Percentiles rank a stretch among this genome's conserved stretches.
phyloP scores from a whole-genome alignment of 2,113 vertebrate genomes.

The Corvus hawaiiensis region DNA sequence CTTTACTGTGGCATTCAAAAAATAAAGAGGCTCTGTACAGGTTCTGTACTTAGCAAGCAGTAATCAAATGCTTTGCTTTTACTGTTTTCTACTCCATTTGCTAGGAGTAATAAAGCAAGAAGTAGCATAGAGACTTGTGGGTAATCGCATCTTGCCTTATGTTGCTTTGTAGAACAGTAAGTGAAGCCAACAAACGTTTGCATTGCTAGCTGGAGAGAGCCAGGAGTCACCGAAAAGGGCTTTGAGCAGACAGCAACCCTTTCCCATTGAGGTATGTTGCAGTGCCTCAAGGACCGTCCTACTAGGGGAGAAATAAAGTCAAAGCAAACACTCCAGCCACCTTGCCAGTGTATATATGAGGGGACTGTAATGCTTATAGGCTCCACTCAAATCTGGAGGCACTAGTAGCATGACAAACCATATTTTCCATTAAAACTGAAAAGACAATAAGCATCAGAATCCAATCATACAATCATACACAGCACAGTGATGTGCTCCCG shows the following conservation, averaged over 20 bases:
- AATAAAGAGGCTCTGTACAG: not conserved
- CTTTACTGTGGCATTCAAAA: not conserved
- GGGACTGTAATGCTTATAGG: not conserved
- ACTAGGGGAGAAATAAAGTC: no score
- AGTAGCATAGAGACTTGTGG: not conserved
- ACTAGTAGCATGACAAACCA: not conserved
- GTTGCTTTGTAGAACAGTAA: not conserved
- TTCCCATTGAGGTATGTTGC: not conserved
- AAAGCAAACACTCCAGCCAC: not conserved
- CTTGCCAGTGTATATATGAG: not conserved
- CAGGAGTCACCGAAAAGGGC: not conserved
- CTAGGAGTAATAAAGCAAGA: not conserved
- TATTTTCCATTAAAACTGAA: not conserved
- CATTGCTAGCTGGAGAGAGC: not conserved
- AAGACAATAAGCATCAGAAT: not conserved
- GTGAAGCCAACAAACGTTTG: not conserved
- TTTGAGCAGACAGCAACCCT: not conserved
- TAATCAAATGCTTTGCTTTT: not conserved
- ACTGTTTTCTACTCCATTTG: not conserved
- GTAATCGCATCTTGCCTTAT: not conserved
- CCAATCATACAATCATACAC: fast-evolving
- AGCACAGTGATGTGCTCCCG: not conserved
- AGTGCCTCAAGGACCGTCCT: fast-evolving
- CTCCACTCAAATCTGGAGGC: not conserved
- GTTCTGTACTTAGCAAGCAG: not conserved